phyloP scores from a whole-genome alignment of 2,113 vertebrate species.

The Sturnira hondurensis region DNA sequence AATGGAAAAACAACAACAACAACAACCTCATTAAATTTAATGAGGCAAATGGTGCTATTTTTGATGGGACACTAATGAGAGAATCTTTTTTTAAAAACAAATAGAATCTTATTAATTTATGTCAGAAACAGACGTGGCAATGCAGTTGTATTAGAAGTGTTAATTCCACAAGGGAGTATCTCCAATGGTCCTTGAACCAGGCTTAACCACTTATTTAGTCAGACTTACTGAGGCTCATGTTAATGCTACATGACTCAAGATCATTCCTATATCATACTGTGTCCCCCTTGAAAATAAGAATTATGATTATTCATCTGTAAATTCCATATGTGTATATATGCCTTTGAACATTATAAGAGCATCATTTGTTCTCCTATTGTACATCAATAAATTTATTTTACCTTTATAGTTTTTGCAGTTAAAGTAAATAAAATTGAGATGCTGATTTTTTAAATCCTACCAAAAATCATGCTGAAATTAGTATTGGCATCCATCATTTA shows the following conservation, averaged over 20 bases:
- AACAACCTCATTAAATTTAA: slow-evolving; percentile 78
- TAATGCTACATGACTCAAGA: slow-evolving; percentile 30
- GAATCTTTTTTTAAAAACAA: slow-evolving; percentile 55
- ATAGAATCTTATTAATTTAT: slow-evolving; percentile 75
- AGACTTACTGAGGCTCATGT: slow-evolving; percentile 34
- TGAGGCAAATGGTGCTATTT: slow-evolving; percentile 74
- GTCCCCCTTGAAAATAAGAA: background rate
- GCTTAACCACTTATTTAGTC: slow-evolving; percentile 53
- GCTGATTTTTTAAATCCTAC: background rate
- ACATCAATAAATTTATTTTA: slow-evolving; percentile 22
- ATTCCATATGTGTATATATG: background rate
- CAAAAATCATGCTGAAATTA: background rate
- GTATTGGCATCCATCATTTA: background rate
- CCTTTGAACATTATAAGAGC: background rate
- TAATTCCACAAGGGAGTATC: slow-evolving; percentile 61
- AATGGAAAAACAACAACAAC: slow-evolving; percentile 72
- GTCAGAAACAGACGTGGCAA: slow-evolving; percentile 70
- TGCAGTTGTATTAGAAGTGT: slow-evolving; percentile 68
- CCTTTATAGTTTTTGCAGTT: background rate
- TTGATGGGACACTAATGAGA: slow-evolving; percentile 77
- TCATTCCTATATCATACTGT: background rate
- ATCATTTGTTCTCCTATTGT: background rate
- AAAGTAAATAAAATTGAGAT: background rate
- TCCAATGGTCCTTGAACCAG: slow-evolving; percentile 56
- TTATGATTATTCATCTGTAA: background rate